Conservation (phyloP, 2,888 invertebrate genomes). For the Pterostichus niger region DNA sequence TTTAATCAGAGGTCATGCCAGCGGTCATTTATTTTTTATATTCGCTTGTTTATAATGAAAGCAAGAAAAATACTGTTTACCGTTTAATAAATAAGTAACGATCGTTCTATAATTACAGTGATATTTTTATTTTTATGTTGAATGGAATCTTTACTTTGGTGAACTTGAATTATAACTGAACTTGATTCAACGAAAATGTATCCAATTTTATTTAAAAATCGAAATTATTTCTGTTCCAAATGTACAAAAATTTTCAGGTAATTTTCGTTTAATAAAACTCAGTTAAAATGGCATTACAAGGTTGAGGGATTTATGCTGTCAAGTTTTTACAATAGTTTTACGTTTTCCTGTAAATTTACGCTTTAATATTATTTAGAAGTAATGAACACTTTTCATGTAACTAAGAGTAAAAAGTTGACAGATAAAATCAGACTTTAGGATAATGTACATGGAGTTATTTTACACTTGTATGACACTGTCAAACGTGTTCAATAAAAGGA, state of each 20-base stretch:
- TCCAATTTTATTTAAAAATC: neutral
- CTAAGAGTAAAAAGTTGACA: neutral
- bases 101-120: conserved; percentile 1
- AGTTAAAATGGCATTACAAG: conserved; percentile 19
- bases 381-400: conserved; percentile 36
- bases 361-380: conserved; percentile 1
- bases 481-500: neutral
- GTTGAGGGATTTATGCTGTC: conserved; percentile 5
- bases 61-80: neutral
- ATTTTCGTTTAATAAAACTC: neutral
- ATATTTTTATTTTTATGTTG: neutral
- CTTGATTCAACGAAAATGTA: neutral
- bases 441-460: conserved; percentile 2
- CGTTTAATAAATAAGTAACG: neutral
- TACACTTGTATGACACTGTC: conserved; percentile 11
- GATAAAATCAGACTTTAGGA: conserved; percentile 2
- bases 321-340: conserved; percentile 2
- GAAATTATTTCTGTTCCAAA: neutral
- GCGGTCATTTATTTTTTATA: too few species aligned
- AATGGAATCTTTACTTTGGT: conserved; percentile 3
- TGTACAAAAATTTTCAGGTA: neutral
- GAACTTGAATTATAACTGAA: neutral
- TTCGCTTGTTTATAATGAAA: too few species aligned
- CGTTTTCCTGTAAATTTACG: neutral
- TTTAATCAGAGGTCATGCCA: too few species aligned